Percentiles rank a stretch among this genome's conserved stretches.
phyloP scores from a whole-genome alignment of 2,888 invertebrate species.

The Tanypteryx hageni region DNA sequence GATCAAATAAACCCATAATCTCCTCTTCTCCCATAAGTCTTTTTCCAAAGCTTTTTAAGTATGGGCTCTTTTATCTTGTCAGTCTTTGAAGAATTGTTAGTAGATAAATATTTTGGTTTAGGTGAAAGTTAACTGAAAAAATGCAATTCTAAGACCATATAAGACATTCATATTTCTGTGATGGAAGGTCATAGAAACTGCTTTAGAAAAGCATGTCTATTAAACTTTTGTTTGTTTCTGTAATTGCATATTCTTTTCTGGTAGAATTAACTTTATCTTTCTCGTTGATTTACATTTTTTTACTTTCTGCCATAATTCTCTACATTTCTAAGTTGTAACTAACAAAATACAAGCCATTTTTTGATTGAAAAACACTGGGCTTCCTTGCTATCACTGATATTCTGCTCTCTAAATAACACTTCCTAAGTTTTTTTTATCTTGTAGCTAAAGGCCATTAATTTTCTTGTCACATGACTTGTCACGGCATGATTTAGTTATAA shows the following conservation, averaged over 20 bases:
- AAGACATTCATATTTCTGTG: constrained; percentile 64
- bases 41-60: constrained; percentile 35
- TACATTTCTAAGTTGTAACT: constrained; percentile 53
- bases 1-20: constrained; percentile 6
- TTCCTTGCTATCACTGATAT: constrained; percentile 41
- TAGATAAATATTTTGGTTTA: neutral
- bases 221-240: constrained; percentile 45
- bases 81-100: neutral
- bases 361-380: constrained; percentile 54
- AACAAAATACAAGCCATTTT: constrained; percentile 54
- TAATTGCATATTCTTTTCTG: constrained; percentile 58
- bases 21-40: constrained; percentile 29
- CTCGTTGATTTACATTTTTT: constrained; percentile 44
- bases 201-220: constrained; percentile 62
- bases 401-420: constrained; percentile 44
- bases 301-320: constrained; percentile 37
- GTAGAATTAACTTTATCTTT: constrained; percentile 60
- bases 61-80: constrained; percentile 43
- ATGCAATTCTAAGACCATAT: constrained; percentile 17
- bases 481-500: constrained; percentile 55
- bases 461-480: constrained; percentile 37
- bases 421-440: constrained; percentile 51
- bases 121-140: neutral
- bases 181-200: constrained; percentile 61
- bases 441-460: constrained; percentile 57